Evolutionary conservation across 2,113 vertebrate genomes (phyloP), one percentile per base, ranked within the genome.

Genomic region (Beaufortia kweichowensis): DNA sequence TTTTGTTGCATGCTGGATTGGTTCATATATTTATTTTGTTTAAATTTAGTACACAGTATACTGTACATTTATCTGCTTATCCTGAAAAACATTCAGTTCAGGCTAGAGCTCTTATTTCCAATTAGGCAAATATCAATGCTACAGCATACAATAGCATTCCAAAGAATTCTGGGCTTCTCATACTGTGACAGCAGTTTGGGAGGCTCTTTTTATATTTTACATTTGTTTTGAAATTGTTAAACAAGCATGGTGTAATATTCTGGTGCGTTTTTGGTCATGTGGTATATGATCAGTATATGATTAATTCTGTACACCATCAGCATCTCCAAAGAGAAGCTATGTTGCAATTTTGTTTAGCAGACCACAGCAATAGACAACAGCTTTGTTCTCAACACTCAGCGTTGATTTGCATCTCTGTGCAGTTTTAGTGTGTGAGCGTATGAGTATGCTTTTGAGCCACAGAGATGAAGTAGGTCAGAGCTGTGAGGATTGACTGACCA

Each of bases 391-490:
- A 21, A 26, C 19, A 31, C 67, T 21, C 19, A 9, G 48, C 12
- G 1, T 55, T 55, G 1, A 23, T 61, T 31, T 73, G 70, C 56
- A 50, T 31, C 15, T 2, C 57, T 48, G 70, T 73, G 56, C 56
- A 29, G 14, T 43, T 43, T n/a, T 46, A 46, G 14, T 14, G 23
- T 26, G 70, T 19, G 24, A 46, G 24, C 11, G 19, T 23, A 50
- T 33, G 59, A 39, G 62, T 55, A 33, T 57, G 70, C 56, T 60
- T 76, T n/a, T 9, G 57, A 70, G 59, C 60, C 64, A 69, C 29
- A 80, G 65, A 57, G 64, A 57, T 82, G 80, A 84, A 82, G 56
- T 82, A 78, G 81, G 77, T 87, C 82, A 82, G 73, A 66, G 62
- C 56, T 73, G 68, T 73, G 72, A 77, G 81, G 48, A 76, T 75